Conservation (phyloP, 1,140 invertebrate genomes). For the Panagrolaimus sp. region DNA sequence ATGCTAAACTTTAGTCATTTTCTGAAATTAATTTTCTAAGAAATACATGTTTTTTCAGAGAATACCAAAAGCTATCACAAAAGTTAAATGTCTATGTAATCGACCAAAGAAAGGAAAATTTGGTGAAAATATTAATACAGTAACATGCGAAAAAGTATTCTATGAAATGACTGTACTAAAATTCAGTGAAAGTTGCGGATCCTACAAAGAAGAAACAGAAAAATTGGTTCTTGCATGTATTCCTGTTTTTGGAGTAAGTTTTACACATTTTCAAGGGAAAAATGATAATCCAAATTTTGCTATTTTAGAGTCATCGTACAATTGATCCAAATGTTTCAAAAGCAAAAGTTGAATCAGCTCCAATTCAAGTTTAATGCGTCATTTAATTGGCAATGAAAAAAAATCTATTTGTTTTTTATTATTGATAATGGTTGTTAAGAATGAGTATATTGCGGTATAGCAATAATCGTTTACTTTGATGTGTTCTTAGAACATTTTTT, state of each 20-base stretch:
- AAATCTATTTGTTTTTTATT: too few relatives aligned
- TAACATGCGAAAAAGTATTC: slow-evolving; percentile 5
- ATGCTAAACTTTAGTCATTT: too few relatives aligned
- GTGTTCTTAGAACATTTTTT: too few relatives aligned
- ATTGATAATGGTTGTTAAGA: too few relatives aligned
- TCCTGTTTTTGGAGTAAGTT: slow-evolving; percentile 5
- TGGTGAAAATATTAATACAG: not conserved
- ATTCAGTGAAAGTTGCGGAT: not conserved
- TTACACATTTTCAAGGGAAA: not conserved
- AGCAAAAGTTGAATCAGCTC: not conserved
- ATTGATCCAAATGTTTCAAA: not conserved
- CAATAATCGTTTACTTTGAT: too few relatives aligned
- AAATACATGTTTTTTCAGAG: not conserved
- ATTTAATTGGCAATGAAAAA: too few relatives aligned
- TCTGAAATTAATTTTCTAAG: too few relatives aligned
- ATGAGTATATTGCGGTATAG: too few relatives aligned
- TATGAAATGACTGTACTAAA: slow-evolving; percentile 11
- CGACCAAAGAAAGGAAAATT: not conserved
- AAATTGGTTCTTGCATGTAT: slow-evolving; percentile 9
- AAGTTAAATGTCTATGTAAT: slow-evolving; percentile 10
- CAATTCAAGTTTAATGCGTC: too few relatives aligned
- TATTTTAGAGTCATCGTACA: not conserved
- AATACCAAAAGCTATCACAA: slow-evolving; percentile 9
- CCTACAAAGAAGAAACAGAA: slow-evolving; percentile 2
- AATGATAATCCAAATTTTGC: not conserved